These are phyloP conservation scores for Sakesphorus luctuosus DNA, from an alignment of 2,113 vertebrate genomes.

Conservation along the genomic window DNA sequence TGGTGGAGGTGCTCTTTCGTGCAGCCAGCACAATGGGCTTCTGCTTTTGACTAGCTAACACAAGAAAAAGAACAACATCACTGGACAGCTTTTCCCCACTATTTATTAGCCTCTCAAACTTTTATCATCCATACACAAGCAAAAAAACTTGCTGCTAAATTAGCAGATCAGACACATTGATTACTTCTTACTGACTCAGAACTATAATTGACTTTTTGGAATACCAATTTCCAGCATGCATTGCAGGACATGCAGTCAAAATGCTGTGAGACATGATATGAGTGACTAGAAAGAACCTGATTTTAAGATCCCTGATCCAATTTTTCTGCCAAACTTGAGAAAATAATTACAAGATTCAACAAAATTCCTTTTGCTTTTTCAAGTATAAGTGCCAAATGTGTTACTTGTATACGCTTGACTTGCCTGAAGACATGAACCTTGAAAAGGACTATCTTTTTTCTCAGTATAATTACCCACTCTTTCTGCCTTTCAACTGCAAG, in stretches of 20 bases:
- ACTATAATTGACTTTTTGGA: slow-evolving; percentile 33
- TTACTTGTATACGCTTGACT: slow-evolving; percentile 36
- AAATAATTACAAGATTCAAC: slow-evolving; percentile 62
- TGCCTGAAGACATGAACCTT: slow-evolving; percentile 34
- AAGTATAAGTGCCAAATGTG: slow-evolving; percentile 25
- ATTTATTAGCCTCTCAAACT: slow-evolving; percentile 56
- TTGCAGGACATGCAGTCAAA: slow-evolving; percentile 46
- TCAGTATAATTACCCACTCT: slow-evolving; percentile 54
- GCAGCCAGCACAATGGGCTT: not conserved
- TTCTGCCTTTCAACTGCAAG: slow-evolving; percentile 15
- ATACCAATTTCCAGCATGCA: slow-evolving; percentile 21
- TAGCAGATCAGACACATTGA: slow-evolving; percentile 44
- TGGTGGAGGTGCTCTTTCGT: not conserved
- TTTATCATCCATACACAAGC: not conserved
- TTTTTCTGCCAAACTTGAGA: slow-evolving; percentile 63
- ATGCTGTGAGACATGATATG: not conserved
- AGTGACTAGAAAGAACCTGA: slow-evolving; percentile 23
- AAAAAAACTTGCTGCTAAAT: slow-evolving; percentile 17
- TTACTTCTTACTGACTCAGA: slow-evolving; percentile 50
- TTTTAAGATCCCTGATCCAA: slow-evolving; percentile 52
- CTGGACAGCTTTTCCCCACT: not conserved
- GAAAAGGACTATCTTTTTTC: slow-evolving; percentile 31
- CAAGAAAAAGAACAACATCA: not conserved
- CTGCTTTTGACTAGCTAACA: not conserved
- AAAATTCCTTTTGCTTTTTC: slow-evolving; percentile 49